A percentile compares a stretch with the other conserved stretches of the same genome.
These are phyloP conservation scores for human DNA, from an alignment of 2,113 vertebrate genomes.

Conservation along the genomic window DNA sequence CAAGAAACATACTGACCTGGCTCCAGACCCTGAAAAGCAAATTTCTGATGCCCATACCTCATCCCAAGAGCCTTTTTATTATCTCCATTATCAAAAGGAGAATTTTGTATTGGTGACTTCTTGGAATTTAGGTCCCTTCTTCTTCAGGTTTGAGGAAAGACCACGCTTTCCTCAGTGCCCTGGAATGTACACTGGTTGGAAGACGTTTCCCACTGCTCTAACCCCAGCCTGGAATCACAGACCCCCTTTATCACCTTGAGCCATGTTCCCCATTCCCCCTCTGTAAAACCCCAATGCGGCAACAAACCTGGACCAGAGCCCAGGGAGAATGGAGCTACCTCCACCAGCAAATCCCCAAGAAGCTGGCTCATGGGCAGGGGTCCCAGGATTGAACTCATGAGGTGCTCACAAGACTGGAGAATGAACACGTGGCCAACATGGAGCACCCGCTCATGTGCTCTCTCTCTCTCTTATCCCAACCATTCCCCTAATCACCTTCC, in stretches of 20 bases:
- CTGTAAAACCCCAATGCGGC: not conserved
- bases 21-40: not conserved
- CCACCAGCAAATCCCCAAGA: not conserved
- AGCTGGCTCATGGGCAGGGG: not conserved
- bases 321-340: not conserved
- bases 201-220: not conserved
- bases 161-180: not conserved
- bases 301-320: not conserved
- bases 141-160: constrained; percentile 16
- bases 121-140: not conserved
- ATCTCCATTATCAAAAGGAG: not conserved
- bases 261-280: not conserved
- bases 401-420: not conserved
- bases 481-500: not conserved
- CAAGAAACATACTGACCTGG: not conserved
- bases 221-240: not conserved
- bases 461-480: not conserved
- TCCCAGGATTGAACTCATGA: not conserved
- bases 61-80: not conserved
- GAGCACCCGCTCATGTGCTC: not conserved
- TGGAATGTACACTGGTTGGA: not conserved
- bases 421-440: no score
- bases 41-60: not conserved
- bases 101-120: not conserved
- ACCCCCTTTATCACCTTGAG: not conserved